A percentile compares a stretch with the other conserved stretches of the same genome.
Evolutionary conservation across 2,113 vertebrate genomes (phyloP).

Genomic region (Xenopus laevis): DNA sequence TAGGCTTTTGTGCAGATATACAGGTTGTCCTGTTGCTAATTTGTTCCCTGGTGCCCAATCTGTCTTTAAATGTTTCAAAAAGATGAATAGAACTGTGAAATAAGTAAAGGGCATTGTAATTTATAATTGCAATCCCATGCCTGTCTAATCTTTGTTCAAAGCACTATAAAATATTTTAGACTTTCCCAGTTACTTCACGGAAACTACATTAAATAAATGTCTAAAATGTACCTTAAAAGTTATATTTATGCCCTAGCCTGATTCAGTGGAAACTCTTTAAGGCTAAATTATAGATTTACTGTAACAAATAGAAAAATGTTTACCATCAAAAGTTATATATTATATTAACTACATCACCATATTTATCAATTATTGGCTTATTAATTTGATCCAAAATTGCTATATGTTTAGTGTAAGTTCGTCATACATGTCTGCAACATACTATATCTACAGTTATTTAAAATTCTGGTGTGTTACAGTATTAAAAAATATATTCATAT

Average conservation of each 20-base stretch:
- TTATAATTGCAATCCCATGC: constrained; percentile 55
- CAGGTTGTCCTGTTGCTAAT: constrained; percentile 68
- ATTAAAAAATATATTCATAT: too few relatives aligned
- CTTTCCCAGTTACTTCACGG: constrained; percentile 32
- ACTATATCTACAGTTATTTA: too few relatives aligned
- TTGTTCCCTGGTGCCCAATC: constrained; percentile 53
- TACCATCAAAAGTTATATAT: not conserved
- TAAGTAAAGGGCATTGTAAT: constrained; percentile 54
- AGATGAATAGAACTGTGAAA: constrained; percentile 63
- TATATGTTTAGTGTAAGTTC: too few relatives aligned
- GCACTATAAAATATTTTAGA: constrained; percentile 47
- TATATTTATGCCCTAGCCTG: not conserved
- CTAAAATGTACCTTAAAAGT: not conserved
- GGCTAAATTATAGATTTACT: not conserved
- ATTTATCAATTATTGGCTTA: too few relatives aligned
- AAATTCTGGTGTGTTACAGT: too few relatives aligned
- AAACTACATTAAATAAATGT: constrained; percentile 37
- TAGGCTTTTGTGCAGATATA: constrained; percentile 65
- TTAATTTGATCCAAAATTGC: too few relatives aligned
- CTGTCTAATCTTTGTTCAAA: constrained; percentile 49
- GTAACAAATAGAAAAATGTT: not conserved
- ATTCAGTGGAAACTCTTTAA: not conserved
- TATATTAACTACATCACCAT: too few relatives aligned
- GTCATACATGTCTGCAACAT: too few relatives aligned
- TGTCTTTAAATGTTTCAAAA: constrained; percentile 55